These are phyloP conservation scores for Brachionus plicatilis DNA, from an alignment of 1,140 invertebrate species.

Conservation along the genomic window DNA sequence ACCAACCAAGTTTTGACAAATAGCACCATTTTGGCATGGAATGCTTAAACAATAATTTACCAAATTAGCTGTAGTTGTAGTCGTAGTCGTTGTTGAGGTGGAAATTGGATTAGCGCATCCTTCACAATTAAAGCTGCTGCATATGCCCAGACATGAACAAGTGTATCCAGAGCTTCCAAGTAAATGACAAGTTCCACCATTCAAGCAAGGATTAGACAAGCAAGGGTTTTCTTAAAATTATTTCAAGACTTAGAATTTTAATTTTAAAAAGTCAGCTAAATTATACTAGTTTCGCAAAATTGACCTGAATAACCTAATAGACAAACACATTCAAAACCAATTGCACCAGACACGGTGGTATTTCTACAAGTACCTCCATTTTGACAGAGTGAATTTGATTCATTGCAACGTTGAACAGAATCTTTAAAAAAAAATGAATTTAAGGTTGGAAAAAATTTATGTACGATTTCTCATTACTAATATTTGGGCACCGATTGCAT, in stretches of 20 bases:
- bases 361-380: slow-evolving; percentile 4
- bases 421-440: neutral
- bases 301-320: neutral
- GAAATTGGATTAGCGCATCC: neutral
- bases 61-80: neutral
- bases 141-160: neutral
- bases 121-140: neutral
- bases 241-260: neutral
- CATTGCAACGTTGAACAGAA: neutral
- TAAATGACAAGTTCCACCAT: neutral
- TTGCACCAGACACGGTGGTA: neutral
- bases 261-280: too few species aligned
- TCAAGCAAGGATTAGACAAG: neutral
- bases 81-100: neutral
- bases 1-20: slow-evolving; percentile 7
- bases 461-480: neutral
- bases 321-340: slow-evolving; percentile 22
- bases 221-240: neutral
- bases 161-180: neutral
- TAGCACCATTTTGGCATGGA: slow-evolving; percentile 42
- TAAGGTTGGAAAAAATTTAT: neutral
- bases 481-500: neutral
- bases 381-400: neutral
- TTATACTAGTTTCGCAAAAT: slow-evolving; percentile 13
- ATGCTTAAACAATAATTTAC: slow-evolving; percentile 11